Evolutionary conservation across 2,888 invertebrate species (phyloP).

Genomic region (Cryptophagus acutangulus): DNA sequence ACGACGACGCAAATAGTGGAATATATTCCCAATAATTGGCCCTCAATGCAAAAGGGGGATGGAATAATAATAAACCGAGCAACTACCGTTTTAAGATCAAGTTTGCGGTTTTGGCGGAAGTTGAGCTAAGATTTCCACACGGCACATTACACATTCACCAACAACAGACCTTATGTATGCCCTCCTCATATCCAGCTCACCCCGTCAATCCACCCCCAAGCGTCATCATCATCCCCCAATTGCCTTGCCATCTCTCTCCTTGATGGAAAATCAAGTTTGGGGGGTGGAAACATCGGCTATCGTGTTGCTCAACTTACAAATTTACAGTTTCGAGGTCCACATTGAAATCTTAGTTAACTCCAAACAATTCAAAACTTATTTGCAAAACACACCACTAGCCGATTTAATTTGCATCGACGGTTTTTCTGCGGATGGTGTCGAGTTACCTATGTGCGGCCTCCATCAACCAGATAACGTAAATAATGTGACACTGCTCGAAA

Average conservation of each 20-base stretch:
- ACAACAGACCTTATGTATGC: constrained; percentile 19
- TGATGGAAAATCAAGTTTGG: too few species aligned
- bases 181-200: too few species aligned
- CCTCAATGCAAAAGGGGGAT: constrained; percentile 19
- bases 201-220: too few species aligned
- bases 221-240: too few species aligned
- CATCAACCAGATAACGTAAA: constrained; percentile 28
- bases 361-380: too few species aligned
- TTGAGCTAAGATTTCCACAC: constrained; percentile 37
- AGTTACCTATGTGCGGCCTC: constrained; percentile 25
- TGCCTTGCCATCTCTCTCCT: too few species aligned
- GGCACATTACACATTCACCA: constrained; percentile 39
- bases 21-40: constrained; percentile 27
- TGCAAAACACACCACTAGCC: too few species aligned
- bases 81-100: constrained; percentile 31
- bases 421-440: constrained; percentile 20
- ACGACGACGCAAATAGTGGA: constrained; percentile 19
- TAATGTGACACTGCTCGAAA: constrained; percentile 24
- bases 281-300: too few species aligned
- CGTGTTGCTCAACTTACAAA: too few species aligned
- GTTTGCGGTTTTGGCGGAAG: constrained; percentile 35
- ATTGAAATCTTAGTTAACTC: too few species aligned
- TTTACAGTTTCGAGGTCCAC: too few species aligned
- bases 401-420: too few species aligned
- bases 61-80: constrained; percentile 32